Percentiles rank a stretch among this genome's conserved stretches.
These are phyloP conservation scores for Diphyllodes magnificus DNA, from an alignment of 2,113 vertebrate genomes.

Conservation along the genomic window DNA sequence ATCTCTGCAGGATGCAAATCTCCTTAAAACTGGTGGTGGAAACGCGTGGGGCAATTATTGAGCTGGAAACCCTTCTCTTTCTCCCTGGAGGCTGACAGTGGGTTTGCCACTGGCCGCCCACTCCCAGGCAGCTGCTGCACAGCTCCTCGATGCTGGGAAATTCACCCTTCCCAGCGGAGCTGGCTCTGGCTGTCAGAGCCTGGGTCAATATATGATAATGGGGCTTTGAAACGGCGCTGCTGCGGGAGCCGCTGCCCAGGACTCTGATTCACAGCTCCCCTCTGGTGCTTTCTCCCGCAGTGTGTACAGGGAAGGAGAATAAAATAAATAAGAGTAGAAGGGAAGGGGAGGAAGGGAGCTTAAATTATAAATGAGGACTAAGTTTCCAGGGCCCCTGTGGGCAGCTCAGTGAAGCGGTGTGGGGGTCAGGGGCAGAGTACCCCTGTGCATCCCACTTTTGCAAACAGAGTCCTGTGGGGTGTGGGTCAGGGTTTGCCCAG, in stretches of 20 bases:
- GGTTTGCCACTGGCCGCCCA: neutral
- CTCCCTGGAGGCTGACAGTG: neutral
- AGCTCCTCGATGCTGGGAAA: slow-evolving; percentile 30
- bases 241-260: slow-evolving; percentile 20
- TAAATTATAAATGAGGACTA: slow-evolving; percentile 62
- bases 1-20: neutral
- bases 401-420: neutral
- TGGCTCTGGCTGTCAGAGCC: slow-evolving; percentile 52
- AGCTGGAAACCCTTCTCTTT: neutral
- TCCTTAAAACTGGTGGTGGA: neutral
- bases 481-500: neutral
- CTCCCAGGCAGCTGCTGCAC: neutral
- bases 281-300: slow-evolving; percentile 23
- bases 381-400: slow-evolving; percentile 16
- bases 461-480: neutral
- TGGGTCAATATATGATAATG: slow-evolving; percentile 68
- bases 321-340: slow-evolving; percentile 51
- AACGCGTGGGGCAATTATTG: fast-evolving
- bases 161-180: neutral
- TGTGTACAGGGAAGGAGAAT: neutral
- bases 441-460: neutral
- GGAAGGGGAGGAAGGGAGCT: neutral
- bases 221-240: slow-evolving; percentile 46
- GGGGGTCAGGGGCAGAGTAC: neutral
- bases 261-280: slow-evolving; percentile 64